Base-by-base conservation (phyloP, 2,888 invertebrate genomes). In the Caenorhabditis drosophilae region DNA sequence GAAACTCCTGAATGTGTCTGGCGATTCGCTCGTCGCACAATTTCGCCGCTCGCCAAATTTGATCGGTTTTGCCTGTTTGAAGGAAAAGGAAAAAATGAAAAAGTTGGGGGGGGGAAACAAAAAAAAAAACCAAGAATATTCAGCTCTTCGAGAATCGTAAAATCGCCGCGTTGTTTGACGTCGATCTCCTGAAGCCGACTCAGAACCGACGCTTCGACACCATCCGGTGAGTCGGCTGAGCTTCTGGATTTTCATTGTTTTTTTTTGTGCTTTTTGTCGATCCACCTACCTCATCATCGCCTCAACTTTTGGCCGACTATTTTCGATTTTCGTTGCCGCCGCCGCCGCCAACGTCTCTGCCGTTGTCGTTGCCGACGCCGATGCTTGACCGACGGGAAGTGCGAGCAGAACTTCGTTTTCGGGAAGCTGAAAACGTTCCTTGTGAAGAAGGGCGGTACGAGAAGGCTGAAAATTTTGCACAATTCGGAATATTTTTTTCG, bases 61-160 rank as follows among this genome's bases (percentile, higher is more conserved):
- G 79, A 47, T 82, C 82, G 26, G 69, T 73, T 53, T 76, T 77
- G 35, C 75, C 81, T 35, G 82, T 79, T 26, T n/a, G n/a, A n/a
- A n/a, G n/a, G n/a, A n/a, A n/a, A n/a, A n/a, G n/a, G n/a, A n/a
- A n/a, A n/a, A n/a, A n/a, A n/a, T n/a, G n/a, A n/a, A n/a, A n/a
- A n/a, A n/a, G n/a, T n/a, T n/a, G n/a, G n/a, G n/a, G n/a, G n/a
- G n/a, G n/a, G n/a, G n/a, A n/a, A n/a, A n/a, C n/a, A n/a, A n/a
- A n/a, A n/a, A n/a, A n/a, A n/a, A n/a, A n/a, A n/a, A n/a, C n/a
- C n/a, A n/a, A n/a, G n/a, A n/a, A 77, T 80, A 42, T 81, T 79
- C 16, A 81, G 61, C 34, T 79, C 66, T 45, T 80, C 80, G 2
- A 80, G 51, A 15, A 70, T 67, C 9, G 49, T 38, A 31, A 56